Evolutionary conservation across 1,140 invertebrate genomes (phyloP).

Genomic region (Drosophila suzukii): DNA sequence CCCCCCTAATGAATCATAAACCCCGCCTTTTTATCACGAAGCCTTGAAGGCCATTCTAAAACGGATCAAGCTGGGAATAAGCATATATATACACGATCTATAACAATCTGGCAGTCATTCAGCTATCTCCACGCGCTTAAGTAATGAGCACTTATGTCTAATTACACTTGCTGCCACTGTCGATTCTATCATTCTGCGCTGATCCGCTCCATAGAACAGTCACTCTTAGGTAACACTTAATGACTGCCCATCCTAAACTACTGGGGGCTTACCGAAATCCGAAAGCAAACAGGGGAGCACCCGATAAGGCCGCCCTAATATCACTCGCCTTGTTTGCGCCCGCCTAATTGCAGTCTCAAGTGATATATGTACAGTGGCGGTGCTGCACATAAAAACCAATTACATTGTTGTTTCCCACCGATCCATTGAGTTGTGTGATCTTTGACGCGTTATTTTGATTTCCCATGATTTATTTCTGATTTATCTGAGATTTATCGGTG

Average conservation of each 20-base stretch:
- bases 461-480: neutral
- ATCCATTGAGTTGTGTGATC: neutral
- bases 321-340: constrained; percentile 24
- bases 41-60: neutral
- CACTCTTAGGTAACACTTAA: constrained; percentile 43
- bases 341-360: constrained; percentile 38
- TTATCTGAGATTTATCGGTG: constrained; percentile 17
- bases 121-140: constrained; percentile 17
- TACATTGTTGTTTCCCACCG: constrained; percentile 13
- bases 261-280: constrained; percentile 16
- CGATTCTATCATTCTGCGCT: constrained; percentile 34
- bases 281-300: constrained; percentile 16
- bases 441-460: constrained; percentile 11
- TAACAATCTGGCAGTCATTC: neutral
- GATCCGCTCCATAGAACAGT: constrained; percentile 27
- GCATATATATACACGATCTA: neutral
- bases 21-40: neutral
- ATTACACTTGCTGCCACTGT: constrained; percentile 38
- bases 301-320: constrained; percentile 37
- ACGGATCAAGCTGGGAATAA: neutral
- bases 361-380: constrained; percentile 46
- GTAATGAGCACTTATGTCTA: constrained; percentile 23
- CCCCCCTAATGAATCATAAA: constrained; percentile 6
- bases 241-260: constrained; percentile 19
- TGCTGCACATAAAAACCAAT: constrained; percentile 16